These are phyloP conservation scores for Morone saxatilis DNA, from an alignment of 2,113 vertebrate genomes.

Conservation along the genomic window DNA sequence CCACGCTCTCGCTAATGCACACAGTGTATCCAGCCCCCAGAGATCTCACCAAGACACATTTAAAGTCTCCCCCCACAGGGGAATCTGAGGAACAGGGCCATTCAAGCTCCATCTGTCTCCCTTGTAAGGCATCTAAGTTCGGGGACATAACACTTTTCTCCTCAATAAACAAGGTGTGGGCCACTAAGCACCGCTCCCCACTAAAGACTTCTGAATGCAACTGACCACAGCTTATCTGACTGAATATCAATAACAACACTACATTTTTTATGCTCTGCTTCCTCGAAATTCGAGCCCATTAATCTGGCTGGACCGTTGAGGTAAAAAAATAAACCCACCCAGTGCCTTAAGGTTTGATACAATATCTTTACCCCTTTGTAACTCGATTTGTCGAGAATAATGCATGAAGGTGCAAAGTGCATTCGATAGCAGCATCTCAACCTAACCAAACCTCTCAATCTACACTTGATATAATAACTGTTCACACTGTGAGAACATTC, in stretches of 20 bases:
- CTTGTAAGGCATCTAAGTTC: conserved; percentile 20
- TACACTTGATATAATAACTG: conserved; percentile 48
- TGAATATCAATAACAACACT: conserved; percentile 68
- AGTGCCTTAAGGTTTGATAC: conserved; percentile 31
- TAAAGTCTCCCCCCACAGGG: conserved; percentile 42
- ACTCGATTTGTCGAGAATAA: conserved; percentile 52
- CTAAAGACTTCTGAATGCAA: conserved; percentile 38
- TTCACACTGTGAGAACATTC: conserved; percentile 23
- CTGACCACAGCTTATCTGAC: conserved; percentile 61
- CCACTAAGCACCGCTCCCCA: conserved; percentile 29
- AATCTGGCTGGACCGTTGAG: conserved; percentile 19
- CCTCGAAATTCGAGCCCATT: conserved; percentile 35
- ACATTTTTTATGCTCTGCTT: conserved; percentile 44
- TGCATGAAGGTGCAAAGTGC: conserved; percentile 57
- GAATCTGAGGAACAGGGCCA: conserved; percentile 12
- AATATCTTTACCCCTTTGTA: conserved; percentile 31
- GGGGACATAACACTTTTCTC: conserved; percentile 58
- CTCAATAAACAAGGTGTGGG: conserved; percentile 65
- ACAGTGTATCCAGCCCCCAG: conserved; percentile 57
- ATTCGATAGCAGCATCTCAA: conserved; percentile 44
- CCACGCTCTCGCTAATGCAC: conserved; percentile 66
- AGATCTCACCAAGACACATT: conserved; percentile 68
- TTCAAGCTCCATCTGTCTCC: conserved; percentile 64
- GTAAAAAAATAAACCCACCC: background rate
- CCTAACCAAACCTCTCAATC: conserved; percentile 24